Conservation (phyloP, 2,888 invertebrate species). For the Sthenelais limicola region DNA sequence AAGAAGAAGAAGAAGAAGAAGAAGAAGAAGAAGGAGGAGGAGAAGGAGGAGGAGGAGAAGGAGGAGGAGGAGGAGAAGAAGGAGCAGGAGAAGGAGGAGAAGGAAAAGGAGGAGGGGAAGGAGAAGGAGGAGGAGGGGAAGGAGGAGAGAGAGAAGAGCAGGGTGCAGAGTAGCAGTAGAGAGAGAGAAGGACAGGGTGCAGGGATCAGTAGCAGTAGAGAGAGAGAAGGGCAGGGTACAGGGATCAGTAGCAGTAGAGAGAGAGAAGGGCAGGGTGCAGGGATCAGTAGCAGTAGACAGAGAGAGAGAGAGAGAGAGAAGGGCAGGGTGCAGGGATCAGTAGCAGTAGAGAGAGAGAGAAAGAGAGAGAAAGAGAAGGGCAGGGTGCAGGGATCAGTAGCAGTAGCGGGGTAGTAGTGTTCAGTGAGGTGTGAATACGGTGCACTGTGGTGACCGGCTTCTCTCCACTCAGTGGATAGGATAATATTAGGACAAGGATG, state of each 20-base stretch:
- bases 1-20: not conserved
- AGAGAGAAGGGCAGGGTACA: not conserved
- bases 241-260: not conserved
- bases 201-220: not conserved
- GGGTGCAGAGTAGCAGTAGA: too few relatives aligned
- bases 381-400: not conserved
- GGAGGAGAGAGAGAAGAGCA: too few relatives aligned
- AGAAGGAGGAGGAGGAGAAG: not conserved
- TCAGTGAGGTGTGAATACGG: conserved; percentile 14
- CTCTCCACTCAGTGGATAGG: conserved; percentile 6
- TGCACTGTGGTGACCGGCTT: conserved; percentile 29
- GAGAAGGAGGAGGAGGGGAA: not conserved
- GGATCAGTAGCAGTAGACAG: not conserved
- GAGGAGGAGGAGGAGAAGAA: not conserved
- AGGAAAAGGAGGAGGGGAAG: not conserved
- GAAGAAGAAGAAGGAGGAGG: not conserved
- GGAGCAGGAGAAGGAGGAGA: not conserved
- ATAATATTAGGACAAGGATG: conserved; percentile 36
- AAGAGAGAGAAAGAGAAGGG: not conserved
- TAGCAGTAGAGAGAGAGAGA: too few relatives aligned
- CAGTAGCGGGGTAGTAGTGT: not conserved
- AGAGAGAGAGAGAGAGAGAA: too few relatives aligned
- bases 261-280: not conserved
- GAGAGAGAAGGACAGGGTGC: too few relatives aligned
- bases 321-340: too few relatives aligned